These are phyloP conservation scores for Drosophila pallidifrons DNA, from an alignment of 1,140 invertebrate species.

Conservation along the genomic window DNA sequence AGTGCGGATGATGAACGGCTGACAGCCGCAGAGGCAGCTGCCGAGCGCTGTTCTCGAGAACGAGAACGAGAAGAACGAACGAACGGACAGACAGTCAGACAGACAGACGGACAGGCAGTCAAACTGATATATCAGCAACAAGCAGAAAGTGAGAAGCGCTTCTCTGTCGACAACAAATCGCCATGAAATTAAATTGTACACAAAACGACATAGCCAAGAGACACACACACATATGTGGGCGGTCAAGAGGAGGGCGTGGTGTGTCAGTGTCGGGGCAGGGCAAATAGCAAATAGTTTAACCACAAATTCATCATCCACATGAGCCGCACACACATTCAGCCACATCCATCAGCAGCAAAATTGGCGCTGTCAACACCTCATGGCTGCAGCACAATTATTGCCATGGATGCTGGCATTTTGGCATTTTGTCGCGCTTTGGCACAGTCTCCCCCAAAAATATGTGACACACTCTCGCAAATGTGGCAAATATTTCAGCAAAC, in stretches of 20 bases:
- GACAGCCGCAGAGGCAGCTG: constrained; percentile 59
- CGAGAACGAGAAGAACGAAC: not conserved
- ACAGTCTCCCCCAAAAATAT: constrained; percentile 24
- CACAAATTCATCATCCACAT: constrained; percentile 74
- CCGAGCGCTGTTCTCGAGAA: not conserved
- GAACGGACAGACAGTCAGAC: not conserved
- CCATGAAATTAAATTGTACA: constrained; percentile 80
- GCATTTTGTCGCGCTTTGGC: not conserved
- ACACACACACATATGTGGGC: not conserved
- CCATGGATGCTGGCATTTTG: not conserved
- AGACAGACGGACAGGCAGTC: no score
- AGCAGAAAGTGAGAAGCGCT: not conserved
- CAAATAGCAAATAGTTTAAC: constrained; percentile 74
- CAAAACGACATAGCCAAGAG: constrained; percentile 47
- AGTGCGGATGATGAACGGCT: constrained; percentile 66
- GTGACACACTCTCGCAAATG: constrained; percentile 6
- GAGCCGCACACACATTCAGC: constrained; percentile 44
- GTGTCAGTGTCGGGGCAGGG: not conserved
- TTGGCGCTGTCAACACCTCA: constrained; percentile 76
- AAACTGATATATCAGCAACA: constrained; percentile 39
- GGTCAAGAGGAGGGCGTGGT: not conserved
- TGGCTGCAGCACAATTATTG: constrained; percentile 15
- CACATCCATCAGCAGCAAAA: constrained; percentile 58
- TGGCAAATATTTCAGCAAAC: constrained; percentile 16
- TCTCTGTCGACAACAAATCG: constrained; percentile 60